Percentiles rank a stretch among this genome's conserved stretches.
These are phyloP conservation scores for Sporophila hypoxantha DNA, from an alignment of 2,113 vertebrate genomes.

Conservation along the genomic window DNA sequence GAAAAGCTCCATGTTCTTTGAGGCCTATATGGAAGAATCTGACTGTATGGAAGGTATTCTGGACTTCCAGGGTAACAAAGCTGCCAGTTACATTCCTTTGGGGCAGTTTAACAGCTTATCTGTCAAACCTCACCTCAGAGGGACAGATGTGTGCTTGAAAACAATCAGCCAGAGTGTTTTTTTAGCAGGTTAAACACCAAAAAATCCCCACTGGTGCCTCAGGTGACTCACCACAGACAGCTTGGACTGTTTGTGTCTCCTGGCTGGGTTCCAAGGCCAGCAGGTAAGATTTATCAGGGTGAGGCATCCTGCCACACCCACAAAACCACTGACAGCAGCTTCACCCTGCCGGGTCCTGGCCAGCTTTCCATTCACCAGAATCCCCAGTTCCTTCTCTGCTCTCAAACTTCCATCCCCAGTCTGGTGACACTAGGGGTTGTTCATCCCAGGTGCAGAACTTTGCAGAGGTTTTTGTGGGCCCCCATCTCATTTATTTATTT, in stretches of 20 bases:
- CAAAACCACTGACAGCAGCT: accelerated
- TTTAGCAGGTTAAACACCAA: neutral
- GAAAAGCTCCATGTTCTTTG: neutral
- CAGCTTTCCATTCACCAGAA: neutral
- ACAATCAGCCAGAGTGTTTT: neutral
- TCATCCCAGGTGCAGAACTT: neutral
- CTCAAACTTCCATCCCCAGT: neutral
- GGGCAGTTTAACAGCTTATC: neutral
- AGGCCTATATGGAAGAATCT: neutral
- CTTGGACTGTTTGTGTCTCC: neutral
- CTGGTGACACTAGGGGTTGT: neutral
- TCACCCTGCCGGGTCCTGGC: neutral
- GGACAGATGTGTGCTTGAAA: neutral
- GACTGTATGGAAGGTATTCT: neutral
- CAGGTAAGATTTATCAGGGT: neutral
- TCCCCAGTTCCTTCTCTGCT: neutral
- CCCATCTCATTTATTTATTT: neutral
- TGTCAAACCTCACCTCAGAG: neutral
- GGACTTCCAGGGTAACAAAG: neutral
- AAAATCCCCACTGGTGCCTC: neutral
- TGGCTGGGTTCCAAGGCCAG: neutral
- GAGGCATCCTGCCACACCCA: neutral
- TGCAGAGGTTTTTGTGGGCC: neutral
- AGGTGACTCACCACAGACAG: neutral
- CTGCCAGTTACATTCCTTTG: neutral